Evolutionary conservation across 2,888 invertebrate genomes (phyloP), one percentile per base, ranked within the genome.

Genomic region (Trilocha varians): DNA sequence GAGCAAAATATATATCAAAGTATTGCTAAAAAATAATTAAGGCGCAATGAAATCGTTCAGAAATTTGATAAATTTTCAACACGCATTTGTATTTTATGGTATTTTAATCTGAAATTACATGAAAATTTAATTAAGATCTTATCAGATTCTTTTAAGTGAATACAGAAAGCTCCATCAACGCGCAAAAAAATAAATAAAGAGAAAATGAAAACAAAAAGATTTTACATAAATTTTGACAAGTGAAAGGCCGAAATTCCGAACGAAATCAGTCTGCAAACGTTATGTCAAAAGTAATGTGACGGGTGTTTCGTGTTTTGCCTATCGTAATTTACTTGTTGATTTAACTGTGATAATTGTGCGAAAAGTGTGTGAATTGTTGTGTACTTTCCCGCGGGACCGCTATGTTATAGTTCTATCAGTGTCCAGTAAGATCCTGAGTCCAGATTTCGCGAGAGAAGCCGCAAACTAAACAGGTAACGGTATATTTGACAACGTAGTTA

Each of bases 291-390:
- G 64, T 70, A 75, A 78, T 75, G 75, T 79, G 79, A 79, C 79
- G 76, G 74, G 70, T 55, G 66, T 46, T 69, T 48, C 71, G 62
- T 78, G 79, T 79, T 80, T 76, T 72, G 70, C 59, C 65, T 72
- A 76, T 69, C 69, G 51, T 67, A 70, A 57, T 67, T 73, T 75
- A 83, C 83, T 84, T 83, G 84, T 84, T 84, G 83, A 82, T 77
- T 79, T 73, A 72, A 68, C 51, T 62, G 67, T 44, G 62, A 67
- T 65, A 68, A 70, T 67, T 66, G 56, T 58, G 63, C 70, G 61
- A 67, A 53, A 70, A 62, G 49, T 67, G 57, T 60, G 67, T 75
- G 65, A 67, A 65, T 54, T 57, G 53, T 58, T 50, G 59, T 61
- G 62, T 52, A 50, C 65, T 52, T 41, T 52, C 49, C 51, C 49